Base-by-base conservation (phyloP, 2,888 invertebrate genomes). In the Ferrisia virgata region DNA sequence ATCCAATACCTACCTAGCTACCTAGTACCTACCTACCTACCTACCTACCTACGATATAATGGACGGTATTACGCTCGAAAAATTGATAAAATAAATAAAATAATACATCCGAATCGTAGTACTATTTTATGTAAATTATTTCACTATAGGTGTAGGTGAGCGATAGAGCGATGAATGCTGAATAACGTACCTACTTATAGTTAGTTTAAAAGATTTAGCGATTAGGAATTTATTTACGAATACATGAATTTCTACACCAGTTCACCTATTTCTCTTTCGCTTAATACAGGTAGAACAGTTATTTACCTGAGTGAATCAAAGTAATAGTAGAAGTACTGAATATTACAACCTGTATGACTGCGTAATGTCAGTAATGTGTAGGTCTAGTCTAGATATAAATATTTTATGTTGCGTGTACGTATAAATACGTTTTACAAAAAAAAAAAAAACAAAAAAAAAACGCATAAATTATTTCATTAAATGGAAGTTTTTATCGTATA, bases 101-200 rank as follows among this genome's bases (percentile, higher is more conserved):
- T 76, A 36, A 36, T 76, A 76, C 36, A 33, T 33, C 18, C 72
- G 36, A 28, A 76, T 76, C 72, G 72, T 22, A 22, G 33, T 36
- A 76, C 72, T 22, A 76, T 76, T 76, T 76, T 76, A 76, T 76
- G 72, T 18, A 76, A 76, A 76, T 72, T 31, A 72, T 76, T 76
- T 76, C 72, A 36, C 18, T 36, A 76, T 36, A 33, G 25, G 64
- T 28, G 64, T 64, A 64, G 64, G 64, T 64, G 28, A 25, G 64
- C 64, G 64, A 64, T 64, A 64, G 64, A 64, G 28, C 64, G 64
- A 28, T 64, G 64, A 64, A 64, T 64, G n/a, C n/a, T n/a, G n/a
- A n/a, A 64, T 13, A 64, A 64, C 31, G 28, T 64, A 28, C 28
- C 4, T 64, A 53, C 40, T 4, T 47, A 5, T n/a, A 47, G 22